phyloP scores from a whole-genome alignment of 2,888 invertebrate genomes.

The Actias luna region DNA sequence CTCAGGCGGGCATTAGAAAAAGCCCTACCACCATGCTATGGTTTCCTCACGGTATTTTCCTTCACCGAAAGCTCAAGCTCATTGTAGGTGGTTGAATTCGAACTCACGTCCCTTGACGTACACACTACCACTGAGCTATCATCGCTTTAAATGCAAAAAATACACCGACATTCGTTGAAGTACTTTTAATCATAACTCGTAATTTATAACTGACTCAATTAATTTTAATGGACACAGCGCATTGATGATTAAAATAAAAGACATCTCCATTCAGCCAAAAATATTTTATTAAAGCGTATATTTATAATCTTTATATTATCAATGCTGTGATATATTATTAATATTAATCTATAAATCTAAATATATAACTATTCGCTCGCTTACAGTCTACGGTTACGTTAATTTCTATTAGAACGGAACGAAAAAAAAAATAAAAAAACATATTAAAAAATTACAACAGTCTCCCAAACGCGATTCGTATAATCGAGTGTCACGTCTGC shows the following conservation, averaged over 20 bases:
- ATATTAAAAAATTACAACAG: conserved; percentile 5
- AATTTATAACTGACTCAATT: background rate
- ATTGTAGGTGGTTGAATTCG: no score
- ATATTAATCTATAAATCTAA: conserved; percentile 78
- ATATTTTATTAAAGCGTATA: conserved; percentile 82
- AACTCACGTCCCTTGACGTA: no score
- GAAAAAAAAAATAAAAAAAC: no score
- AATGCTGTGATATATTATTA: conserved; percentile 81
- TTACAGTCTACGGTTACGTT: conserved; percentile 21
- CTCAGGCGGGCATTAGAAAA: no score
- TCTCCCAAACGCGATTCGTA: background rate
- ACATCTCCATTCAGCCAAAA: conserved; percentile 75
- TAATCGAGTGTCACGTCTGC: background rate
- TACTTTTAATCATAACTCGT: background rate
- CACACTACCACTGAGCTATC: no score
- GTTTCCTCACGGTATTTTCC: no score
- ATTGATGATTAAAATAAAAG: conserved; percentile 53
- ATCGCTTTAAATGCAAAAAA: no score
- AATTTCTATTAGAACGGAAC: background rate
- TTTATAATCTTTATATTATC: conserved; percentile 81
- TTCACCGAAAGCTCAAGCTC: no score
- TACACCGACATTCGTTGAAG: conserved; percentile 4
- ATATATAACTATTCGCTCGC: conserved; percentile 72
- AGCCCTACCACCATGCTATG: no score
- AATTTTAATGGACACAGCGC: background rate